These are phyloP conservation scores for Pseudomyrmex pallidus DNA, from an alignment of 1,140 invertebrate genomes.

Conservation along the genomic window DNA sequence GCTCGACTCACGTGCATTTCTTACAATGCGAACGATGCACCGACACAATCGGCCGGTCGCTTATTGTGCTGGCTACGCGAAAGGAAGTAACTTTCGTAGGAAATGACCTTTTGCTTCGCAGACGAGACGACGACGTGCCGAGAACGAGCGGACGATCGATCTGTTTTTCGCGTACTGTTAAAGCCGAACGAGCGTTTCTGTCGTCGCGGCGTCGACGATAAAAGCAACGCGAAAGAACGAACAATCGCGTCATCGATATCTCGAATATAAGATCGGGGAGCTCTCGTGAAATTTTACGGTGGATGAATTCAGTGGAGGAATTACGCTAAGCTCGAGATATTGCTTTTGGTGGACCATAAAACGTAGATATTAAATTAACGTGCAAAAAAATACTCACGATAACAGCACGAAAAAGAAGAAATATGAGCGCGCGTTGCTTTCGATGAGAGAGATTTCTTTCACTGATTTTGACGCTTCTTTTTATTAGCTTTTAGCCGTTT, in stretches of 20 bases:
- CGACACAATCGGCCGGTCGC: not conserved
- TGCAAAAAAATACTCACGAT: not conserved
- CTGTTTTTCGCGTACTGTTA: constrained; percentile 72
- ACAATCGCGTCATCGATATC: constrained; percentile 29
- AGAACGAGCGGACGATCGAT: constrained; percentile 65
- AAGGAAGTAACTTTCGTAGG: constrained; percentile 58
- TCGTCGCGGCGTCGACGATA: constrained; percentile 28
- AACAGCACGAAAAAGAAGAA: not conserved
- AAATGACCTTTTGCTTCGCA: constrained; percentile 68
- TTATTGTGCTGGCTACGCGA: constrained; percentile 10
- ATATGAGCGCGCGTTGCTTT: not conserved
- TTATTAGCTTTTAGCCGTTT: not conserved
- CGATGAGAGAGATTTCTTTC: constrained; percentile 3
- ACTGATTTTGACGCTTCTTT: not conserved
- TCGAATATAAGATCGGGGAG: constrained; percentile 7
- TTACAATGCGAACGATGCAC: constrained; percentile 8
- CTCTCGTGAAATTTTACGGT: constrained; percentile 34
- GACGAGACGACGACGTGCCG: constrained; percentile 34
- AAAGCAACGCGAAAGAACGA: constrained; percentile 21
- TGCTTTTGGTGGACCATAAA: constrained; percentile 38
- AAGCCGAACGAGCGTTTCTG: constrained; percentile 68
- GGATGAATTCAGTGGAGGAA: constrained; percentile 24
- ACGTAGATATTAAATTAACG: constrained; percentile 39
- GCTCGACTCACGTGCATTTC: not conserved
- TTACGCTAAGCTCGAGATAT: constrained; percentile 40